These are phyloP conservation scores for Plagodis pulveraria DNA, from an alignment of 2,888 invertebrate genomes.

Conservation along the genomic window DNA sequence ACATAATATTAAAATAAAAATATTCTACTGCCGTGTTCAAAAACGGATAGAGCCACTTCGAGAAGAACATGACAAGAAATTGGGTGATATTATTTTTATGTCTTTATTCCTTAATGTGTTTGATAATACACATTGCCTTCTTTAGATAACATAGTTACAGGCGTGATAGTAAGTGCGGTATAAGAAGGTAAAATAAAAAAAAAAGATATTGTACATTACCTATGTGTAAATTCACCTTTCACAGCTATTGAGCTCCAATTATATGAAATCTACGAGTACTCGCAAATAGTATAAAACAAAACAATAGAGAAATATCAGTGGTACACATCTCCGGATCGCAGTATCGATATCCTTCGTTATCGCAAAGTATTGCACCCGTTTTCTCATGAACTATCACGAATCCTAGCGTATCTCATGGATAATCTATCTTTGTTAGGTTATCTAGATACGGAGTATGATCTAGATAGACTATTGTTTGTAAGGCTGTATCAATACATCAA, in stretches of 20 bases:
- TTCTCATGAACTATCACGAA: slow-evolving; percentile 39
- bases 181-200: too few relatives aligned
- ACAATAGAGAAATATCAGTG: slow-evolving; percentile 35
- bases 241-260: not conserved
- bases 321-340: slow-evolving; percentile 11
- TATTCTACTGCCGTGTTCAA: too few relatives aligned
- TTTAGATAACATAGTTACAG: too few relatives aligned
- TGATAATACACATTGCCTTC: too few relatives aligned
- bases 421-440: slow-evolving; percentile 26
- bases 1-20: too few relatives aligned
- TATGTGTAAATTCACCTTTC: too few relatives aligned
- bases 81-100: too few relatives aligned
- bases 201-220: too few relatives aligned
- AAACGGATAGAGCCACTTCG: too few relatives aligned
- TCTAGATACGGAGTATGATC: slow-evolving; percentile 11
- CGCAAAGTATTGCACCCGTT: slow-evolving; percentile 28
- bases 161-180: too few relatives aligned
- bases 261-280: not conserved
- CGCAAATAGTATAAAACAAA: slow-evolving; percentile 3
- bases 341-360: slow-evolving; percentile 17
- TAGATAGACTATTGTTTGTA: slow-evolving; percentile 24
- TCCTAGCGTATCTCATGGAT: slow-evolving; percentile 4
- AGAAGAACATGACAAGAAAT: too few relatives aligned
- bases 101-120: too few relatives aligned
- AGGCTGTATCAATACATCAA: slow-evolving; percentile 11